A percentile compares a stretch with the other conserved stretches of the same genome.
Evolutionary conservation across 2,797 vertebrate species (phyloP).

Genomic region (Manis crassicaudata): DNA sequence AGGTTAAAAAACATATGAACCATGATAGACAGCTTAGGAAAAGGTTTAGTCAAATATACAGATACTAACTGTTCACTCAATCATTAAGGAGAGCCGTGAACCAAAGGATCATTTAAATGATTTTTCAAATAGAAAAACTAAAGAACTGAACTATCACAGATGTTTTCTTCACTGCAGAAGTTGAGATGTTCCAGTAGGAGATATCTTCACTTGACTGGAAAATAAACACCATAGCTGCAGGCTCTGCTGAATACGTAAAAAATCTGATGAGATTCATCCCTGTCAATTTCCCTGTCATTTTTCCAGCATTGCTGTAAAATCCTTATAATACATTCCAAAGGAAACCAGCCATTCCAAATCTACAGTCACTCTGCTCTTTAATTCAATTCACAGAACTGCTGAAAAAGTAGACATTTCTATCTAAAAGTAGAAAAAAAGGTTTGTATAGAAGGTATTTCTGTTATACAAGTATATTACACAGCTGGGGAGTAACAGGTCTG

Average conservation of each 20-base stretch:
- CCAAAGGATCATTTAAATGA: slow-evolving; percentile 50
- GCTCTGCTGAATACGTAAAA: slow-evolving; percentile 56
- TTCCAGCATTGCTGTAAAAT: slow-evolving; percentile 71
- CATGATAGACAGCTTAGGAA: slow-evolving; percentile 78
- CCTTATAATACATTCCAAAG: slow-evolving; percentile 77
- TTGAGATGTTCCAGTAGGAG: slow-evolving; percentile 62
- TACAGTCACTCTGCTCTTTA: slow-evolving; percentile 79
- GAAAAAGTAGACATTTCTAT: slow-evolving; percentile 89
- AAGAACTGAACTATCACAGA: slow-evolving; percentile 73
- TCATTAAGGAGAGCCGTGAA: slow-evolving; percentile 71
- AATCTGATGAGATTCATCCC: slow-evolving; percentile 60
- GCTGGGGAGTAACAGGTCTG: slow-evolving; percentile 71
- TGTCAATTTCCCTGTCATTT: slow-evolving; percentile 68
- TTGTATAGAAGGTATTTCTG: slow-evolving; percentile 88
- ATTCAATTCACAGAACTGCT: slow-evolving; percentile 87
- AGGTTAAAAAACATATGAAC: slow-evolving; percentile 76
- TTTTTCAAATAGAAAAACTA: slow-evolving; percentile 75
- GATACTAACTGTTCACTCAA: slow-evolving; percentile 75
- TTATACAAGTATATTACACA: slow-evolving; percentile 88
- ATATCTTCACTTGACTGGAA: slow-evolving; percentile 68
- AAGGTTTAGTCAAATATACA: slow-evolving; percentile 83
- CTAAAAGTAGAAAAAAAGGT: slow-evolving; percentile 87
- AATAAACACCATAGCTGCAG: slow-evolving; percentile 37
- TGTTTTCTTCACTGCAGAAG: slow-evolving; percentile 68
- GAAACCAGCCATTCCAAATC: slow-evolving; percentile 77